phyloP scores from a whole-genome alignment of 2,113 vertebrate genomes.

The Aptenodytes forsteri region DNA sequence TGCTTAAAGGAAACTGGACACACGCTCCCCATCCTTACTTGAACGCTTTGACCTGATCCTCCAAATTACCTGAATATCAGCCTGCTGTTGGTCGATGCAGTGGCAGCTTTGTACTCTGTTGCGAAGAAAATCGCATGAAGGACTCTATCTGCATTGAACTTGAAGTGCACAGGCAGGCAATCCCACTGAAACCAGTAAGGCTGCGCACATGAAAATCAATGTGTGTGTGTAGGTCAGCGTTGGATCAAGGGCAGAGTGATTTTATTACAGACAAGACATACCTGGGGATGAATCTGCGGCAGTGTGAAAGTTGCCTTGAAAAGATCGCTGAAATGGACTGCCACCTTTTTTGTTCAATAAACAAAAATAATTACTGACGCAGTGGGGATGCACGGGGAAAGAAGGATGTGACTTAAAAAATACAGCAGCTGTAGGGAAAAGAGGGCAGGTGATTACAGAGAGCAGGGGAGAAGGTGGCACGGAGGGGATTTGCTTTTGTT shows the following conservation, averaged over 20 bases:
- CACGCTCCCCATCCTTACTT: not conserved
- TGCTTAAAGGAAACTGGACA: not conserved
- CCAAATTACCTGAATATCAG: not conserved
- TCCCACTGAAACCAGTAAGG: not conserved
- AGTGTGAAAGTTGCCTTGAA: not conserved
- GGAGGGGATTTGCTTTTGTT: not conserved
- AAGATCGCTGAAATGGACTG: not conserved
- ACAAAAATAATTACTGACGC: not conserved
- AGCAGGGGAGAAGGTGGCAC: not conserved
- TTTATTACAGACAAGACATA: not conserved
- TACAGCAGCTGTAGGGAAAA: not conserved
- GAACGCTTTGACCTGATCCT: not conserved
- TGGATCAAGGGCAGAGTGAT: not conserved
- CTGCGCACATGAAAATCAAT: not conserved
- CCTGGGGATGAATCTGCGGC: not conserved
- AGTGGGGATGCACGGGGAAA: not conserved
- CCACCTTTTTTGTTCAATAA: not conserved
- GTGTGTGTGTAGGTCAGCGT: not conserved
- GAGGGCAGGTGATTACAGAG: not conserved
- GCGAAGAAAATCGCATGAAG: not conserved
- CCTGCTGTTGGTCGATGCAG: not conserved
- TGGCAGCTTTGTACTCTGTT: rapidly evolving
- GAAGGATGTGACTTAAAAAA: not conserved
- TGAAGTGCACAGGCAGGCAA: not conserved
- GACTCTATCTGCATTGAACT: not conserved